phyloP scores from a whole-genome alignment of 1,140 invertebrate genomes.

The Phthorimaea operculella region DNA sequence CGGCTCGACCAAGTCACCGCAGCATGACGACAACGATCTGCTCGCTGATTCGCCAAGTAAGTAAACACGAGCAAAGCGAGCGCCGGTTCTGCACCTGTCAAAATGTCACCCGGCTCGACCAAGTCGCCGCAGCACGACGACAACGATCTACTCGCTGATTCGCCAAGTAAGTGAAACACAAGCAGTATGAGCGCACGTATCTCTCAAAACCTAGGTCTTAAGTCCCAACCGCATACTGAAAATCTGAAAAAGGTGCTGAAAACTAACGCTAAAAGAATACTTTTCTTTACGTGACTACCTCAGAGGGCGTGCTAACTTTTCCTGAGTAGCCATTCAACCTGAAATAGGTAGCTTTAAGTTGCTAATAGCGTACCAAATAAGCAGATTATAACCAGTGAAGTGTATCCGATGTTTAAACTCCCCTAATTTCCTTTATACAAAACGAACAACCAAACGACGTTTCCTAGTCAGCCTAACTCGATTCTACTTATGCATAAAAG shows the following conservation, averaged over 20 bases:
- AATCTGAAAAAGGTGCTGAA: no score
- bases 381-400: no score
- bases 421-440: neutral
- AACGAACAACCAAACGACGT: slow-evolving; percentile 27
- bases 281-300: no score
- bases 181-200: no score
- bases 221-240: no score
- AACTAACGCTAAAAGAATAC: no score
- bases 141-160: slow-evolving; percentile 82
- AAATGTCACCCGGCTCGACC: slow-evolving; percentile 66
- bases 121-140: slow-evolving; percentile 73
- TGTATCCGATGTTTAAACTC: neutral
- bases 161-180: slow-evolving; percentile 75
- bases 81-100: slow-evolving; percentile 70
- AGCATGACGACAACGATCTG: slow-evolving; percentile 74
- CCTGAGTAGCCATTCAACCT: no score
- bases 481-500: slow-evolving; percentile 52
- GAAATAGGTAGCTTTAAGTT: no score
- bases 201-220: no score
- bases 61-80: slow-evolving; percentile 68
- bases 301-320: no score
- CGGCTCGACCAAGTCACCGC: slow-evolving; percentile 70
- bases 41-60: slow-evolving; percentile 85
- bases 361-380: no score
- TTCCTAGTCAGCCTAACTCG: slow-evolving; percentile 39